Conservation (phyloP, 1,140 invertebrate genomes). For the Trichonephila clavipes region DNA sequence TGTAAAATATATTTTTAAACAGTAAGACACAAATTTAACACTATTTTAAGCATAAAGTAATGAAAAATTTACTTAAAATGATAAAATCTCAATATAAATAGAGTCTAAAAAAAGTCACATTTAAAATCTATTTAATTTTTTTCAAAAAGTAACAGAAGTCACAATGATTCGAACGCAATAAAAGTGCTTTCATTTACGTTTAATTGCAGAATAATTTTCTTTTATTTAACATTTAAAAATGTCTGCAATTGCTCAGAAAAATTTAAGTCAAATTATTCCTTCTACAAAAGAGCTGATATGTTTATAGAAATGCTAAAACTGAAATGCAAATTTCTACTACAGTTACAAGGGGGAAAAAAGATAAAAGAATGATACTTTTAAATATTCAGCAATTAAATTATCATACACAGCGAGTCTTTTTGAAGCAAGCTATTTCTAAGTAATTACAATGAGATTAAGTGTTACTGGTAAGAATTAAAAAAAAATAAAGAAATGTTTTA, state of each 20-base stretch:
- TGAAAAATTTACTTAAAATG: no score
- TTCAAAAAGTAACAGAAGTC: no score
- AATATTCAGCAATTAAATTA: constrained; percentile 29
- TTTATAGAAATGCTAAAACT: not conserved
- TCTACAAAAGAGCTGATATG: not conserved
- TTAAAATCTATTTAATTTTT: no score
- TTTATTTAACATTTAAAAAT: not conserved
- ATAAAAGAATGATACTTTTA: not conserved
- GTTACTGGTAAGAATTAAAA: not conserved
- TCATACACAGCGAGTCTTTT: not conserved
- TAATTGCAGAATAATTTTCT: not conserved
- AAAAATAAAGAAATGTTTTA: not conserved
- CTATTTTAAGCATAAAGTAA: no score
- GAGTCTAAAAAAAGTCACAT: no score
- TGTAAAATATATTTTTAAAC: no score
- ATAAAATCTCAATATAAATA: no score
- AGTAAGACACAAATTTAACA: no score
- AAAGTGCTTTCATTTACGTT: not conserved
- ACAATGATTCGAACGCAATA: not conserved
- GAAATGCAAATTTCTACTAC: not conserved
- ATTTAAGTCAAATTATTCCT: not conserved
- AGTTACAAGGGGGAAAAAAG: not conserved
- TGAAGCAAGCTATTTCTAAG: not conserved
- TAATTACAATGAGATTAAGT: constrained; percentile 26
- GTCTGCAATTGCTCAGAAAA: not conserved